These are phyloP conservation scores for Latrodectus hesperus DNA, from an alignment of 2,888 invertebrate genomes.

Conservation along the genomic window DNA sequence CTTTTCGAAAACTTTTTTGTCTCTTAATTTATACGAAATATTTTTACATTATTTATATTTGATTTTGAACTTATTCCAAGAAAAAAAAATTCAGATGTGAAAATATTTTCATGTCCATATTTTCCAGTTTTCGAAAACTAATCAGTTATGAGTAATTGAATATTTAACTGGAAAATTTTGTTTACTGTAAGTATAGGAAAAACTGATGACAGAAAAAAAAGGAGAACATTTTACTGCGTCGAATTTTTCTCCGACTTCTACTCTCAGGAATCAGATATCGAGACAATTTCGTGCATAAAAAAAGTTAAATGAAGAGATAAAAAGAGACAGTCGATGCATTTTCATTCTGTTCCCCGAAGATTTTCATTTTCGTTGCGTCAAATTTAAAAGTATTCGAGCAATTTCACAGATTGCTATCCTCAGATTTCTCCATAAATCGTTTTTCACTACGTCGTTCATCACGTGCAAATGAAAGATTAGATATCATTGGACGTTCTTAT, in stretches of 20 bases:
- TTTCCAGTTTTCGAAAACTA: no score
- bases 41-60: no score
- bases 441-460: conserved; percentile 31
- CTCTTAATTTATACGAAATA: no score
- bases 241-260: conserved; percentile 6
- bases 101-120: no score
- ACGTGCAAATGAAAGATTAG: conserved; percentile 51
- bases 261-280: conserved; percentile 37
- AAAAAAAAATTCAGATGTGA: no score
- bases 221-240: conserved; percentile 4
- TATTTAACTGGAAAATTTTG: neutral
- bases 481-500: conserved; percentile 29
- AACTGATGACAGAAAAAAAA: conserved; percentile 5
- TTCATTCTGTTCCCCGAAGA: conserved; percentile 9
- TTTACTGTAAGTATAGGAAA: conserved; percentile 15
- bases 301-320: conserved; percentile 15
- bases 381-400: conserved; percentile 25
- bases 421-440: conserved; percentile 49
- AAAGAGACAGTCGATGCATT: conserved; percentile 17
- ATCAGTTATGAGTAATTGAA: neutral
- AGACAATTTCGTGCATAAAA: conserved; percentile 2
- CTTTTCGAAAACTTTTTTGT: no score
- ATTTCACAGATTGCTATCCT: conserved; percentile 50
- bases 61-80: no score
- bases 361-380: conserved; percentile 30